Percentiles rank a stretch among this genome's conserved stretches.
phyloP scores from a whole-genome alignment of 2,888 invertebrate species.

The Danaus chrysippus region DNA sequence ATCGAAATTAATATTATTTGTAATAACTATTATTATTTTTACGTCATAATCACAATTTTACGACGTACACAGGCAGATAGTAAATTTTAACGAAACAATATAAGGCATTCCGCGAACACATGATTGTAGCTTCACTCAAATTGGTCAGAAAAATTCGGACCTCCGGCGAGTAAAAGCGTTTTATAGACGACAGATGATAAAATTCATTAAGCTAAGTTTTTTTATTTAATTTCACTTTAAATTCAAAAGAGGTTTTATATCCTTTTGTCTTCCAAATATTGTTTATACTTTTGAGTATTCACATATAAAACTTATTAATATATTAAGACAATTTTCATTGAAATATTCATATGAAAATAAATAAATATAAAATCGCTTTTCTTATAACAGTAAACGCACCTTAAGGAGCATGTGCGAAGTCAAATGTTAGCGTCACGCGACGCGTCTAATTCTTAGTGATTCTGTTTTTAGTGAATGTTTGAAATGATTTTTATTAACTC shows the following conservation, averaged over 20 bases:
- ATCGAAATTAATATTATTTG: too few species aligned
- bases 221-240: too few species aligned
- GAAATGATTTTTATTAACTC: conserved; percentile 15
- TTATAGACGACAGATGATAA: not conserved
- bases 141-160: conserved; percentile 16
- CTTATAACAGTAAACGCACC: conserved; percentile 7
- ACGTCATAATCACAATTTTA: too few species aligned
- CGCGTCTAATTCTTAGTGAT: conserved; percentile 22
- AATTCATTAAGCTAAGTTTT: too few species aligned
- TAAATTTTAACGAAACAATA: conserved; percentile 15
- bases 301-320: too few species aligned
- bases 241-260: too few species aligned
- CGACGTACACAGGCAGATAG: not conserved
- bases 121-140: conserved; percentile 18
- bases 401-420: conserved; percentile 27
- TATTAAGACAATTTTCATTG: not conserved
- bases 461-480: conserved; percentile 17
- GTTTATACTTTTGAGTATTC: too few species aligned
- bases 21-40: too few species aligned
- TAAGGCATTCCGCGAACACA: conserved; percentile 19
- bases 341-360: not conserved
- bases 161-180: conserved; percentile 8
- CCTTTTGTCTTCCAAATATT: too few species aligned
- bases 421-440: conserved; percentile 29
- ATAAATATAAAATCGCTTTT: conserved; percentile 10